Evolutionary conservation across 2,888 invertebrate species (phyloP).

Genomic region (Plusia festucae): DNA sequence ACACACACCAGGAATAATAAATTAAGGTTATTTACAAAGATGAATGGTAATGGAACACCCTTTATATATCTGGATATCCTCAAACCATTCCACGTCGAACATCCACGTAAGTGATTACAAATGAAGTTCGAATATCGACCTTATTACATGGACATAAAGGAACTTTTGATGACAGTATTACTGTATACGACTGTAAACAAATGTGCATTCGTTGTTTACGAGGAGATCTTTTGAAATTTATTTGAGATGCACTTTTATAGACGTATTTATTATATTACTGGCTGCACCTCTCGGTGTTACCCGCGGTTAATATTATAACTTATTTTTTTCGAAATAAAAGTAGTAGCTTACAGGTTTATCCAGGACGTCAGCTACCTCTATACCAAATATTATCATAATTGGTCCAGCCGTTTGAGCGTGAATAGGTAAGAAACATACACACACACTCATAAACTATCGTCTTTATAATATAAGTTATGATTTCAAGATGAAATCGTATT

Average conservation of each 20-base stretch:
- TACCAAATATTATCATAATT: too few species aligned
- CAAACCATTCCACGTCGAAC: neutral
- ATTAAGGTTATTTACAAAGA: constrained; percentile 1
- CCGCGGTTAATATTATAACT: too few species aligned
- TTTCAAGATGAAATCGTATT: too few species aligned
- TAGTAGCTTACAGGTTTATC: too few species aligned
- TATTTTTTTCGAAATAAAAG: too few species aligned
- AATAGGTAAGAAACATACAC: too few species aligned
- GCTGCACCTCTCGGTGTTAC: too few species aligned
- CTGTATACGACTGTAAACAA: neutral
- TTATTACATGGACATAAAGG: neutral
- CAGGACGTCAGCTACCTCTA: too few species aligned
- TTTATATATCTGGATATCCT: constrained; percentile 35
- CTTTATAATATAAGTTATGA: too few species aligned
- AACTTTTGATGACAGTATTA: neutral
- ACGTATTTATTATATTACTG: neutral
- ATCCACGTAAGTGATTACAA: neutral
- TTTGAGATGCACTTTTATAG: neutral
- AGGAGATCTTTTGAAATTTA: neutral
- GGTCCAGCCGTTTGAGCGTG: too few species aligned
- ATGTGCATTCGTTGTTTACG: neutral
- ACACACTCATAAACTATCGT: too few species aligned
- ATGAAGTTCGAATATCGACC: neutral
- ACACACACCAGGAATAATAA: neutral
- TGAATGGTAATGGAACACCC: constrained; percentile 16